phyloP scores from a whole-genome alignment of 2,113 vertebrate species.

The Machaerirhynchus nigripectus region DNA sequence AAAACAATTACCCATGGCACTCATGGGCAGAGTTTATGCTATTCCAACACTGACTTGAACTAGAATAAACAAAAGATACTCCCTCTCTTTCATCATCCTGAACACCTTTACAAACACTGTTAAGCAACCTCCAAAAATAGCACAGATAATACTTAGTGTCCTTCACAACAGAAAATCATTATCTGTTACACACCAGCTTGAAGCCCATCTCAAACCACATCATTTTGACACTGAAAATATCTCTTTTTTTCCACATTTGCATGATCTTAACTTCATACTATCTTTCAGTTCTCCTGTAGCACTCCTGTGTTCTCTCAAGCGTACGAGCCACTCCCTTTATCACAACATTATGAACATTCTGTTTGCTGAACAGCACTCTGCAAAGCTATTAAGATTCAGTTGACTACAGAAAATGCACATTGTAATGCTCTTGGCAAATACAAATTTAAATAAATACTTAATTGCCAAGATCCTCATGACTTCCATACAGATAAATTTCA shows the following conservation, averaged over 20 bases:
- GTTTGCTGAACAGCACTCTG: not conserved
- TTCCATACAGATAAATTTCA: not conserved
- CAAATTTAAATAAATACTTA: not conserved
- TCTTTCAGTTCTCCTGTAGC: not conserved
- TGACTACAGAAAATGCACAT: not conserved
- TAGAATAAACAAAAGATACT: not conserved
- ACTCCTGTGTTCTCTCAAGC: not conserved
- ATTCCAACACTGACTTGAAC: not conserved
- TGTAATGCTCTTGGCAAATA: not conserved
- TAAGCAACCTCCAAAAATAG: not conserved
- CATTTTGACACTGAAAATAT: not conserved
- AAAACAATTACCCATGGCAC: not conserved
- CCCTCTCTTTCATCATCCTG: not conserved
- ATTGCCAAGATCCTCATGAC: not conserved
- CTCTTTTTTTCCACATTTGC: rapidly evolving
- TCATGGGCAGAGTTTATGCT: not conserved
- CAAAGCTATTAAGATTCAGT: not conserved
- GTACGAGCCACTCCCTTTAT: not conserved
- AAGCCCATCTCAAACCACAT: not conserved
- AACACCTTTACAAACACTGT: not conserved
- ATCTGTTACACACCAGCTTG: not conserved
- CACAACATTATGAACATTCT: not conserved
- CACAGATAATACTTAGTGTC: not conserved
- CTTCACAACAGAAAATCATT: not conserved
- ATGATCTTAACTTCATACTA: not conserved